These are phyloP conservation scores for Silurus lanzhouensis DNA, from an alignment of 2,797 vertebrate species.

Conservation along the genomic window DNA sequence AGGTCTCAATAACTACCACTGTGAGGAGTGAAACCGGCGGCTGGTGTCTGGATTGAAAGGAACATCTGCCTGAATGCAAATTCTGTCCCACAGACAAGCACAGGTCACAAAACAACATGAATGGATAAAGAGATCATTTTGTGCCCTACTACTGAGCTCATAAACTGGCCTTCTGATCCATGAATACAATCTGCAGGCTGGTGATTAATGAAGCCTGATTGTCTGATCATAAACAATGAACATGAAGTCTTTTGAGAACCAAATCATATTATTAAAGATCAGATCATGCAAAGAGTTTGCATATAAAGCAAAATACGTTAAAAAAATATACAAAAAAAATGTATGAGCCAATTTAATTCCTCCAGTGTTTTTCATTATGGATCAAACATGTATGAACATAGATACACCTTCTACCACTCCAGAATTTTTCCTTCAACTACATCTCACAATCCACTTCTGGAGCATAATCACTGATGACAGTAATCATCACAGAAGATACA, in stretches of 20 bases:
- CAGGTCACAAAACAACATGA: neutral
- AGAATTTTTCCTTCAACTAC: too few relatives aligned
- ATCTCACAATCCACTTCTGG: too few relatives aligned
- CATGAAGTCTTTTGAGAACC: too few relatives aligned
- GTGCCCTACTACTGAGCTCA: neutral
- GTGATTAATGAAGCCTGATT: slow-evolving; percentile 38
- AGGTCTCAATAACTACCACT: slow-evolving; percentile 6
- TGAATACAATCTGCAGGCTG: neutral
- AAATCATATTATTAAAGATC: too few relatives aligned
- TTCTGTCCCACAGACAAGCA: slow-evolving; percentile 31
- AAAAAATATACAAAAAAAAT: too few relatives aligned
- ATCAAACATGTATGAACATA: neutral
- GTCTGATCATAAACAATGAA: slow-evolving; percentile 21
- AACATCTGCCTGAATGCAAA: slow-evolving; percentile 48
- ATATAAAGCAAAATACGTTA: neutral
- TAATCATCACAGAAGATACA: neutral
- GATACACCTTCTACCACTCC: too few relatives aligned
- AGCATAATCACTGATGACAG: too few relatives aligned
- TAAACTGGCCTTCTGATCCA: neutral
- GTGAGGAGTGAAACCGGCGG: neutral
- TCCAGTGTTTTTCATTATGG: neutral
- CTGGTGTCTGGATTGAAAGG: slow-evolving; percentile 25
- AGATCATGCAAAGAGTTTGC: too few relatives aligned
- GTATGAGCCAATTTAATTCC: too few relatives aligned
- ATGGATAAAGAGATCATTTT: neutral